Evolutionary conservation across 2,113 vertebrate genomes (phyloP).

Genomic region (Urocolius indicus): DNA sequence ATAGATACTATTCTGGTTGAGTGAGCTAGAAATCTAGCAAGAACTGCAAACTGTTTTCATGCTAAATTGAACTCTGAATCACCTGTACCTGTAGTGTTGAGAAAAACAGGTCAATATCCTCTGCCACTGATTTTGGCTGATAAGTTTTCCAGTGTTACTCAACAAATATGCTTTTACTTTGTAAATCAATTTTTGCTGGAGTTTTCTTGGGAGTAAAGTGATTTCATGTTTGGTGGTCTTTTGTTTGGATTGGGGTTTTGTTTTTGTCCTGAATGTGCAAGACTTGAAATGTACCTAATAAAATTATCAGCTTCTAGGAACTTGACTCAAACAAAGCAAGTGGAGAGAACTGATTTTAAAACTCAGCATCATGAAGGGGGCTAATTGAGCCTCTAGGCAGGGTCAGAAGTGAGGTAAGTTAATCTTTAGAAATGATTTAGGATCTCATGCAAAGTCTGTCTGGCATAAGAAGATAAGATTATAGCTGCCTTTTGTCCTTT

Average conservation of each 20-base stretch:
- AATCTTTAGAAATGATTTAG: neutral
- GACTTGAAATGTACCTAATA: neutral
- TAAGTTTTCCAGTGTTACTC: neutral
- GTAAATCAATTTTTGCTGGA: neutral
- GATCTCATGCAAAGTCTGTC: neutral
- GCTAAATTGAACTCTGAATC: neutral
- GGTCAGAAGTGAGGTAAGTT: neutral
- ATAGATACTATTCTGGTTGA: neutral
- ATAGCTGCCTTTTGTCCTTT: conserved; percentile 6
- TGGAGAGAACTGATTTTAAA: neutral
- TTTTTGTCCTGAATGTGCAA: neutral
- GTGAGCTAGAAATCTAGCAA: neutral
- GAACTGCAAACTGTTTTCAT: neutral
- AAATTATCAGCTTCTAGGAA: neutral
- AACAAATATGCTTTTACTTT: neutral
- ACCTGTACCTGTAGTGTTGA: neutral
- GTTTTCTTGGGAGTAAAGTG: neutral
- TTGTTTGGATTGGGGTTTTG: neutral
- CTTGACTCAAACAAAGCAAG: neutral
- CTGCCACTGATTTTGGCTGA: neutral
- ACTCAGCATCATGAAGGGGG: neutral
- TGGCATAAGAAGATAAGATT: conserved; percentile 15
- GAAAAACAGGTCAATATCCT: neutral
- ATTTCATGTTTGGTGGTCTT: neutral
- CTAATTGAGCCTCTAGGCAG: neutral